A percentile compares a stretch with the other conserved stretches of the same genome.
Evolutionary conservation across 2,797 vertebrate species (phyloP).

Genomic region (Synanceia verrucosa): DNA sequence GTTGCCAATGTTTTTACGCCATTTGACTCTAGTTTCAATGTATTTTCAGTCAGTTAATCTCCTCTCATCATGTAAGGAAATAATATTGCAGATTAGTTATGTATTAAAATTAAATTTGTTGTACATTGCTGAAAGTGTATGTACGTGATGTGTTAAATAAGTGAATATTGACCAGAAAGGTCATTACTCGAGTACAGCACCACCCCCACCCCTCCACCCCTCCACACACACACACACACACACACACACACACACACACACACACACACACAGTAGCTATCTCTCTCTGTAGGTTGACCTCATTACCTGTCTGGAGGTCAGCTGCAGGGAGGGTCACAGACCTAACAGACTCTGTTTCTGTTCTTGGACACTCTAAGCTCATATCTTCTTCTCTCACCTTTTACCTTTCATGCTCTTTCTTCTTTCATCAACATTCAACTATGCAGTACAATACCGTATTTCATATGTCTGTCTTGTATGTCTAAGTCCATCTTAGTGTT

Average conservation of each 20-base stretch:
- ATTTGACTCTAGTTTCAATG: background rate
- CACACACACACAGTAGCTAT: conserved; percentile 35
- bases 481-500: conserved; percentile 69
- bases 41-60: background rate
- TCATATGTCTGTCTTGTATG: conserved; percentile 65
- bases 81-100: background rate
- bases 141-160: background rate
- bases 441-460: conserved; percentile 59
- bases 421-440: conserved; percentile 68
- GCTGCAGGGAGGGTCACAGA: conserved; percentile 54
- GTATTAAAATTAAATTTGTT: background rate
- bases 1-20: background rate
- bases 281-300: conserved; percentile 56
- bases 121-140: background rate
- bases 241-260: too few species aligned
- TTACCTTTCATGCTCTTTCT: conserved; percentile 67
- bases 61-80: background rate
- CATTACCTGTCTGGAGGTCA: conserved; percentile 63
- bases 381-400: conserved; percentile 63
- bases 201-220: too few species aligned
- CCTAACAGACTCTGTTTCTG: conserved; percentile 61
- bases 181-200: conserved; percentile 11
- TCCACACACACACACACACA: conserved; percentile 4
- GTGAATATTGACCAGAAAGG: background rate
- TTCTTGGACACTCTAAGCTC: conserved; percentile 48